A percentile compares a stretch with the other conserved stretches of the same genome.
phyloP scores from a whole-genome alignment of 2,888 invertebrate species.

The Dicyrtomina minuta region DNA sequence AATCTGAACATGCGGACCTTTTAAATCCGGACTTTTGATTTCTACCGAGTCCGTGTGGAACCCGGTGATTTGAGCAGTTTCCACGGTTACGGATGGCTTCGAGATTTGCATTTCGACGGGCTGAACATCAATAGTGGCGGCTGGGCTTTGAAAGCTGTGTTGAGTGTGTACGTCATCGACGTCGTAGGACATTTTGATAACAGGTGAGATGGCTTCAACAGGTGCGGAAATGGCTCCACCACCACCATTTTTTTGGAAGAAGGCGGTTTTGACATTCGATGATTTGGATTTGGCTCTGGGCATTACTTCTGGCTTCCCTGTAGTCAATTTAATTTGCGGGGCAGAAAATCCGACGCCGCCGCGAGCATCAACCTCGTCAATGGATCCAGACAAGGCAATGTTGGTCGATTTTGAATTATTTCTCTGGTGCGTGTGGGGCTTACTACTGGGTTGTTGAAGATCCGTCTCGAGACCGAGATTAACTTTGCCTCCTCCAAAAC shows the following conservation, averaged over 20 bases:
- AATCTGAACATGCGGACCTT: constrained; percentile 34
- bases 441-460: background rate
- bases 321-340: constrained; percentile 36
- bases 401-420: constrained; percentile 31
- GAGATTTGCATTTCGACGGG: constrained; percentile 37
- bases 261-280: constrained; percentile 40
- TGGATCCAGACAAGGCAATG: constrained; percentile 33
- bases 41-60: background rate
- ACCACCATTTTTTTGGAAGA: background rate
- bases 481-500: constrained; percentile 4
- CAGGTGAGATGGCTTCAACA: constrained; percentile 51
- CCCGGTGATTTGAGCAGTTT: background rate
- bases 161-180: constrained; percentile 30
- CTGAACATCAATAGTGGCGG: constrained; percentile 44
- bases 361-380: constrained; percentile 45
- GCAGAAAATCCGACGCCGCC: constrained; percentile 37
- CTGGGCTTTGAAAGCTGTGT: background rate
- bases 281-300: constrained; percentile 47
- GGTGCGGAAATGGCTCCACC: constrained; percentile 20
- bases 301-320: constrained; percentile 46
- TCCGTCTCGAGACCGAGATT: background rate
- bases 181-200: constrained; percentile 48
- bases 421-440: background rate
- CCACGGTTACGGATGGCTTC: constrained; percentile 7
- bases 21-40: background rate